Evolutionary conservation across 2,113 vertebrate genomes (phyloP), one percentile per base, ranked within the genome.

Genomic region (Ictidomys tridecemlineatus): DNA sequence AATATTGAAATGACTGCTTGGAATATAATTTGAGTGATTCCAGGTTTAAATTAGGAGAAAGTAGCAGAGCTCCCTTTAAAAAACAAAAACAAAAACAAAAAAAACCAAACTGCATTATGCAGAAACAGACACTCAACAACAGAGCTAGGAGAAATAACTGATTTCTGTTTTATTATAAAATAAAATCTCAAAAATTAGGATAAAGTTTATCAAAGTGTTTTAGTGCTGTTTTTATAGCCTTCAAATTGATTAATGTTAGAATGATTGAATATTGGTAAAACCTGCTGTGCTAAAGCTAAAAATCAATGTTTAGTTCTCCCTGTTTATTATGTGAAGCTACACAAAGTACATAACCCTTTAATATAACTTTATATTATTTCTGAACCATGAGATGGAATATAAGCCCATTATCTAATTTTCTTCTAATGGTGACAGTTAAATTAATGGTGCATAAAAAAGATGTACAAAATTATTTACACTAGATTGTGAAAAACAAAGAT

Each of bases 351-450:
- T 85, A 85, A 48, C 11, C 24, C n/a, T 87, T 63, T 95, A 70
- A 45, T 73, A 85, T 34, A 77, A 93, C 74, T 93, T 94, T 92
- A 18, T 58, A 70, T 93, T 34, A 67, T 61, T 94, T 86, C 84
- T 93, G 56, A 96, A 80, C 63, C 78, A 74, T 37, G 45, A 95
- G 61, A 89, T 88, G 83, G 56, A 91, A 2, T 83, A 82, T 90
- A 20, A 95, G 53, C 63, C 63, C 83, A 89, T 98, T 93, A 94
- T 90, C 53, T 97, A 91, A 78, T 92, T 72, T 79, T 90, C 42
- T 95, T 92, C 58, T n/a, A 94, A 39, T 58, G 16, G 9, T 89
- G 92, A 61, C 61, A 91, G 69, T 97, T 97, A 97, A 97, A 95
- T 96, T 97, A 93, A 95, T 92, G 85, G 51, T 67, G 88, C 87